Evolutionary conservation across 2,888 invertebrate genomes (phyloP).

Genomic region (Synanthedon tipuliformis): DNA sequence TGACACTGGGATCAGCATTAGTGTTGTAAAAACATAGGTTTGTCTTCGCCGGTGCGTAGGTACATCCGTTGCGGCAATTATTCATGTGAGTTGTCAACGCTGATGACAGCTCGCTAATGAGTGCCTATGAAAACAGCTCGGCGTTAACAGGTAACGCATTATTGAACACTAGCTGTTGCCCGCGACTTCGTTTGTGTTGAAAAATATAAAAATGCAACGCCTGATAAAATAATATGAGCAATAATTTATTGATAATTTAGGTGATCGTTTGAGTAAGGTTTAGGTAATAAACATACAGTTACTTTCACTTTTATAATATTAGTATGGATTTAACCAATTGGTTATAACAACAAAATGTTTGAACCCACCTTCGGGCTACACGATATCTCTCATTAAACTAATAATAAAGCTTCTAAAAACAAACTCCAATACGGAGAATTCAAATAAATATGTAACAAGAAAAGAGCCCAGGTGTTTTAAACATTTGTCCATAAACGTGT

Average conservation of each 20-base stretch:
- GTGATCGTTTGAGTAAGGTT: too few relatives aligned
- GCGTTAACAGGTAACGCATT: not conserved
- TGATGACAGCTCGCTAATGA: not conserved
- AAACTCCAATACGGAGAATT: not conserved
- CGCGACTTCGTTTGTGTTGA: too few relatives aligned
- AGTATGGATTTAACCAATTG: too few relatives aligned
- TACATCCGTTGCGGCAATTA: not conserved
- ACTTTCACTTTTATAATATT: too few relatives aligned
- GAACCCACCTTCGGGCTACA: not conserved
- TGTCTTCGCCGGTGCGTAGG: not conserved
- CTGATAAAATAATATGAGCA: too few relatives aligned
- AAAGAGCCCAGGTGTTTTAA: conserved; percentile 41
- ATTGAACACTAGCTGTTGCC: not conserved
- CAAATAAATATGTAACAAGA: not conserved
- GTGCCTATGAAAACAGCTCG: not conserved
- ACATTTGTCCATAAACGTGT: conserved; percentile 46
- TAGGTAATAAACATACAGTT: too few relatives aligned
- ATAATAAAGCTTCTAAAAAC: not conserved
- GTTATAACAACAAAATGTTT: too few relatives aligned
- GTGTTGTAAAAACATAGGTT: not conserved
- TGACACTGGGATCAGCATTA: too few relatives aligned
- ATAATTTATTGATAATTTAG: too few relatives aligned
- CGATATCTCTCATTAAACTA: not conserved
- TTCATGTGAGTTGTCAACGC: not conserved
- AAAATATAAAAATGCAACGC: too few relatives aligned